phyloP scores from a whole-genome alignment of 2,888 invertebrate species.

The Mayetiola destructor region DNA sequence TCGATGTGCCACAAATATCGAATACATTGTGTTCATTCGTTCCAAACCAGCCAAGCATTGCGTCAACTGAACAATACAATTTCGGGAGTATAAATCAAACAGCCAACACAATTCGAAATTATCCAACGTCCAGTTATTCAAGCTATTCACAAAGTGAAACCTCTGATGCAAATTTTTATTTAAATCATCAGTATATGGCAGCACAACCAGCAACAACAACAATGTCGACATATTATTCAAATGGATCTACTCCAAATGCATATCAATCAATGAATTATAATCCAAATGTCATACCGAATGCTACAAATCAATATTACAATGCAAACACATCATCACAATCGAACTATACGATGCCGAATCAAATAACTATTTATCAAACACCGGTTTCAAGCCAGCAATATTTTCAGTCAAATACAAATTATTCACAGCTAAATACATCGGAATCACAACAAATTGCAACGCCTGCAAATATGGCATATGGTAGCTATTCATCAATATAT shows the following conservation, averaged over 20 bases:
- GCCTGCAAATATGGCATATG: slow-evolving; percentile 25
- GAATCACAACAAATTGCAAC: background rate
- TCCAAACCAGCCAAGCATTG: background rate
- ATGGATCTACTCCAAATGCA: background rate
- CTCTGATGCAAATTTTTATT: background rate
- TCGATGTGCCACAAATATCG: slow-evolving; percentile 29
- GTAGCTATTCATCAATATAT: slow-evolving; percentile 27
- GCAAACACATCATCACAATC: background rate
- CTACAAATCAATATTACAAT: background rate
- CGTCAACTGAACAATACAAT: background rate
- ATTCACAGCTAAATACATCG: background rate
- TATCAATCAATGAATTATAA: background rate
- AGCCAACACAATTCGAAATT: background rate
- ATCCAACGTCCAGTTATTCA: background rate
- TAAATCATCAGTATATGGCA: background rate
- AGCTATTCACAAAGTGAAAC: background rate
- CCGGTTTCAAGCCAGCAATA: background rate
- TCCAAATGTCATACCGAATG: background rate
- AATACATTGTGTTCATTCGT: slow-evolving; percentile 18
- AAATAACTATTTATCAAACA: background rate
- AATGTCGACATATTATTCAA: slow-evolving; percentile 14
- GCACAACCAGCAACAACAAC: slow-evolving; percentile 14
- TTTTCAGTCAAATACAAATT: background rate
- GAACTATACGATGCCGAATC: background rate
- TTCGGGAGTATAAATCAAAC: background rate